Percentiles rank a stretch among this genome's conserved stretches.
Conservation (phyloP, 2,113 vertebrate genomes). For the Lathamus discolor region DNA sequence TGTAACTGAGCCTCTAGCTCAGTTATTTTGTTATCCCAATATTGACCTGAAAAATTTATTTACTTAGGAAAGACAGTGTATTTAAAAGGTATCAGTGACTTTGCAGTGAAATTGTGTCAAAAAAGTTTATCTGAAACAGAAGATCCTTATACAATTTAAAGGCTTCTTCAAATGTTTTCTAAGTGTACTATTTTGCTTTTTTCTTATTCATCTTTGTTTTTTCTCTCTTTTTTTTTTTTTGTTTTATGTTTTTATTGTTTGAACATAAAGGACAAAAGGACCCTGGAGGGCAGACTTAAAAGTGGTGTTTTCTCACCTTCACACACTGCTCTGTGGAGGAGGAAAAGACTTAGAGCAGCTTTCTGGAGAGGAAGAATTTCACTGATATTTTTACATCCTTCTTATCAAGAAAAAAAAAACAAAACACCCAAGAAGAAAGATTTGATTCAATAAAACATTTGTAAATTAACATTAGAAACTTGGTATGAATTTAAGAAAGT, state of each 20-base stretch:
- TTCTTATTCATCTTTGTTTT: not conserved
- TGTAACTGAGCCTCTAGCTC: not conserved
- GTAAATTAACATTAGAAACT: not conserved
- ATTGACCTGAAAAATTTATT: not conserved
- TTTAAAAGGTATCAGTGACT: not conserved
- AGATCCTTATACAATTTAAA: not conserved
- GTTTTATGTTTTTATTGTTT: conserved; percentile 9
- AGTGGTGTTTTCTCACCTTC: conserved; percentile 45
- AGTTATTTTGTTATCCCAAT: not conserved
- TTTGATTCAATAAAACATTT: not conserved
- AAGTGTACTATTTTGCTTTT: not conserved
- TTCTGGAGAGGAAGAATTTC: not conserved
- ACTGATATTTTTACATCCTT: not conserved
- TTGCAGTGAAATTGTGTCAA: not conserved
- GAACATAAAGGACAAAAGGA: conserved; percentile 7
- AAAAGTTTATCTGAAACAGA: not conserved
- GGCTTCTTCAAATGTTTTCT: not conserved
- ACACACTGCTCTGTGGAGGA: not conserved
- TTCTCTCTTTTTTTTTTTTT: not conserved
- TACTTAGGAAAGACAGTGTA: not conserved
- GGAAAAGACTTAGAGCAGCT: not conserved
- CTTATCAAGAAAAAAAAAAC: not conserved
- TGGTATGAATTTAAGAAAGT: not conserved
- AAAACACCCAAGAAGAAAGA: not conserved
- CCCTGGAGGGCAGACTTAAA: conserved; percentile 10